Conservation (phyloP, 2,113 vertebrate species). For the Piprites chloris region DNA sequence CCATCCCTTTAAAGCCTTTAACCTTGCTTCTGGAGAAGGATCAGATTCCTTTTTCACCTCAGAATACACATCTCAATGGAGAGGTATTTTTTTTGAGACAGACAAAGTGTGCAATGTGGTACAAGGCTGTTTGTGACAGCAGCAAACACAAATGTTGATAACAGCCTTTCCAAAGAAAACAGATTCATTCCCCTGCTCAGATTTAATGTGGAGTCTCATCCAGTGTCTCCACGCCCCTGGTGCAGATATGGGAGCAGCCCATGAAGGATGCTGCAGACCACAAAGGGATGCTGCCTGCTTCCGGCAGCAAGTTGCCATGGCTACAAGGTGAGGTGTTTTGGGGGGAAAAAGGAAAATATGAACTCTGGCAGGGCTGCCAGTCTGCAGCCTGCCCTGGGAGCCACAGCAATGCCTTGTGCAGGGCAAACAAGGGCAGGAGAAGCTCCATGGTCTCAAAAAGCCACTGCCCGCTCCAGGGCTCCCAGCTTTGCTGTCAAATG, state of each 20-base stretch:
- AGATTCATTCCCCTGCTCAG: neutral
- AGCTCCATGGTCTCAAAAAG: neutral
- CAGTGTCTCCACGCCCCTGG: neutral
- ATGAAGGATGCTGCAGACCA: neutral
- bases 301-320: conserved; percentile 65
- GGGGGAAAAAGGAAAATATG: neutral
- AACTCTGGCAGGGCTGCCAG: conserved; percentile 52
- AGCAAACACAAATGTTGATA: neutral
- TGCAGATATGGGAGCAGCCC: neutral
- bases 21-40: neutral
- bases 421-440: neutral
- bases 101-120: neutral
- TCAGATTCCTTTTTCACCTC: neutral
- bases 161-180: neutral
- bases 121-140: neutral
- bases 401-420: neutral
- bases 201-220: neutral
- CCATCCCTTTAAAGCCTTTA: neutral
- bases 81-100: neutral
- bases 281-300: neutral
- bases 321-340: conserved; percentile 65
- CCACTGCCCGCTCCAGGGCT: neutral
- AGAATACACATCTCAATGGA: neutral
- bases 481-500: neutral
- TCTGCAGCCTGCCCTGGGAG: conserved; percentile 30